Percentiles rank a stretch among this genome's conserved stretches.
Evolutionary conservation across 2,888 invertebrate species (phyloP).

Genomic region (Drosophila koepferae): DNA sequence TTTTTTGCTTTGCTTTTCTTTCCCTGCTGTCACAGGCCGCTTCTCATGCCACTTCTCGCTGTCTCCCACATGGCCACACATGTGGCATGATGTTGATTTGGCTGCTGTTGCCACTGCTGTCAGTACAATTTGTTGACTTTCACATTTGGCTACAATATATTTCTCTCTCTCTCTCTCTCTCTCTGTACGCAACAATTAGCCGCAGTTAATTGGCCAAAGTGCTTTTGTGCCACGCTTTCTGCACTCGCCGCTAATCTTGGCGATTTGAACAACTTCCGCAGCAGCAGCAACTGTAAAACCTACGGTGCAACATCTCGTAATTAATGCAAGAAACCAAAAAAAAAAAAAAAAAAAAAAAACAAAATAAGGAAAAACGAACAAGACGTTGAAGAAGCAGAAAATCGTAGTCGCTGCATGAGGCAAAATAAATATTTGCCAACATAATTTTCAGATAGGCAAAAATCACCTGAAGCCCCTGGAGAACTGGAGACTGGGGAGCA

Average conservation of each 20-base stretch:
- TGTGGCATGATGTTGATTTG: slow-evolving; percentile 19
- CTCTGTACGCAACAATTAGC: slow-evolving; percentile 75
- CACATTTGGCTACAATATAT: slow-evolving; percentile 54
- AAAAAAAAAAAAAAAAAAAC: slow-evolving; percentile 11
- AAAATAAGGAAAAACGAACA: slow-evolving; percentile 1
- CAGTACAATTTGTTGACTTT: slow-evolving; percentile 57
- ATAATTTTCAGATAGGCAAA: slow-evolving; percentile 58
- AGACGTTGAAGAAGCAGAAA: not conserved
- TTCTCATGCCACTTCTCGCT: slow-evolving; percentile 1
- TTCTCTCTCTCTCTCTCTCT: slow-evolving; percentile 33
- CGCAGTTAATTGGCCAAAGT: slow-evolving; percentile 78
- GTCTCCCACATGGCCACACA: slow-evolving; percentile 32
- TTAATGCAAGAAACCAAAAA: slow-evolving; percentile 47
- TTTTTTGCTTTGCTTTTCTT: not conserved
- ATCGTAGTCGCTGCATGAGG: slow-evolving; percentile 33
- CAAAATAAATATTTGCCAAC: slow-evolving; percentile 60
- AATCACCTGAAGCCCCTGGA: slow-evolving; percentile 60
- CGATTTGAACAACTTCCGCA: slow-evolving; percentile 66
- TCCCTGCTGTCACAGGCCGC: slow-evolving; percentile 13
- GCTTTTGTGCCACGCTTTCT: slow-evolving; percentile 77
- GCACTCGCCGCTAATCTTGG: slow-evolving; percentile 74
- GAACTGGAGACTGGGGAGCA: slow-evolving; percentile 28
- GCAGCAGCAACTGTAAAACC: slow-evolving; percentile 60
- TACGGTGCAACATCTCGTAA: slow-evolving; percentile 59
- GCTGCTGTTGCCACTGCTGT: slow-evolving; percentile 5